Evolutionary conservation across 2,888 invertebrate species (phyloP), one percentile per base, ranked within the genome.

Genomic region (Calameuta filiformis): DNA sequence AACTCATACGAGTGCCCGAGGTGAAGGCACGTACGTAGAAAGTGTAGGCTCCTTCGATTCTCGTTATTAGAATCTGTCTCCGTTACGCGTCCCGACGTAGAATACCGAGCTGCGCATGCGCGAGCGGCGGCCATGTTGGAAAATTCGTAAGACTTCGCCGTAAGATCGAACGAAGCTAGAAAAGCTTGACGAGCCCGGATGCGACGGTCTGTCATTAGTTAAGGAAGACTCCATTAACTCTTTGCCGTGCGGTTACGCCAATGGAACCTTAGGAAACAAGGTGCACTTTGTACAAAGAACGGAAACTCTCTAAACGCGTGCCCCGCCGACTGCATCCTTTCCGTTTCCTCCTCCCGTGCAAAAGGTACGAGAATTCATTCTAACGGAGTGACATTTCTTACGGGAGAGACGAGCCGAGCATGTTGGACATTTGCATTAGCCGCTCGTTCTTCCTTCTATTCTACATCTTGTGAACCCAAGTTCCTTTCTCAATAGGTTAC

Each of bases 11-110:
- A 56, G 56, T 56, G 23, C 56, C 56, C 56, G 56, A 56, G 56
- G 56, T 23, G 56, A 56, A 56, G 56, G 56, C 56, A 56, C 56
- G 56, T 56, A 56, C 56, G 56, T 56, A 23, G 56, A 56, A 56
- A 56, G 56, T 56, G 56, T 73, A 73, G n/a, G 69, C 80, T 79
- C 56, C 56, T 56, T 82, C 76, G 78, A 83, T 85, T 86, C 82
- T 81, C 79, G 79, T 75, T 84, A 84, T 79, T 68, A 23, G 56
- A 56, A 56, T 23, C 56, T 56, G 56, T 56, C 15, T 56, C 56
- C 0, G 56, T 56, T 56, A 56, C 56, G 23, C 35, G 23, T 23
- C 23, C 9, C 56, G 23, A 56, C 56, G 2, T 23, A 9, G 23
- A 23, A 56, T 23, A 56, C 23, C 23, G 56, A 23, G 6, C 56